Evolutionary conservation across 2,888 invertebrate genomes (phyloP), one percentile per base, ranked within the genome.

Genomic region (Caenorhabditis sinica): DNA sequence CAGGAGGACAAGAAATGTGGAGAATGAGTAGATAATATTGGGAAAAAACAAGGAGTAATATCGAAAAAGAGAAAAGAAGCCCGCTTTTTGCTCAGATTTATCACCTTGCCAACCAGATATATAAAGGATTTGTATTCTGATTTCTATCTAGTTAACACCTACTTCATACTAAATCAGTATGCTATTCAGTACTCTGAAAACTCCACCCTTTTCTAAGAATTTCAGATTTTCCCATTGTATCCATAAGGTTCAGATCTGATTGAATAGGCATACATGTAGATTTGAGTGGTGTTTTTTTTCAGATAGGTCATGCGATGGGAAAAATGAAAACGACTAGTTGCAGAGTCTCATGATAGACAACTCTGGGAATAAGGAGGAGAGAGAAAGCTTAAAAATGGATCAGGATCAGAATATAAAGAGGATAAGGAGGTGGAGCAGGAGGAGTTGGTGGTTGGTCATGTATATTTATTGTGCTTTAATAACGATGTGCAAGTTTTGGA

Each of bases 101-200:
- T 82, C 75, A 51, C 82, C 82, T 69, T 69, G 81, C 81, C 81
- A 81, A 81, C 81, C 69, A 43, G 68, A 49, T 28, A 40, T 40
- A 40, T 40, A 40, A 40, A 40, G 66, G 75, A 75, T 75, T 76
- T 68, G 68, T 30, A 60, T 53, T 51, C 68, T 66, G 49, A 51
- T 66, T 66, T 66, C 66, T 66, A n/a, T 30, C 68, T 68, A 36
- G 68, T 68, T 68, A 43, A 74, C 40, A 61, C 28, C 28, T 17
- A 36, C 2, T 63, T 53, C 53, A 61, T 36, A 60, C 69, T 77
- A 51, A 77, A 69, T 77, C 40, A 61, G 49, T 33, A n/a, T n/a
- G 53, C 53, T 71, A 69, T 76, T 68, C 60, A 45, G 17, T 71
- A 69, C 68, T 68, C 60, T 28, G 17, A 65, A 28, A 45, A 20